Conservation (phyloP, 2,797 vertebrate genomes). For the Pampus argenteus region DNA sequence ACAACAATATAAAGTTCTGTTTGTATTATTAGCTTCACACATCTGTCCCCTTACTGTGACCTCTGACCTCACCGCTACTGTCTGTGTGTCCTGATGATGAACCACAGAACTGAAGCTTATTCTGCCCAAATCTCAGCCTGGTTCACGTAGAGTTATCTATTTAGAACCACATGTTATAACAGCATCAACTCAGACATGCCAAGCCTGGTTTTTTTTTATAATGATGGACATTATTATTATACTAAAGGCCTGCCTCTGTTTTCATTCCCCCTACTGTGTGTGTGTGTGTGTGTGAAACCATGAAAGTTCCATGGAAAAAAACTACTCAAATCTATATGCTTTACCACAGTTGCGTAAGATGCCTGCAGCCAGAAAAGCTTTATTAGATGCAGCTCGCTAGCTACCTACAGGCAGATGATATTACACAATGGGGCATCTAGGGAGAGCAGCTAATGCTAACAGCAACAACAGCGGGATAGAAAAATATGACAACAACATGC, state of each 20-base stretch:
- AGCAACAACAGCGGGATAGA: conserved; percentile 61
- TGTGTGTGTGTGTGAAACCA: conserved; percentile 33
- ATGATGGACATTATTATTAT: conserved; percentile 56
- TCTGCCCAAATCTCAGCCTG: conserved; percentile 9
- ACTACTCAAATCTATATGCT: conserved; percentile 44
- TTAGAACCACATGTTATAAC: conserved; percentile 41
- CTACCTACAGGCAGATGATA: conserved; percentile 31
- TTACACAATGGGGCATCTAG: conserved; percentile 49
- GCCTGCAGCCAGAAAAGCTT: conserved; percentile 54
- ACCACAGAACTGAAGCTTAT: background rate
- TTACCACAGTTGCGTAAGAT: conserved; percentile 61
- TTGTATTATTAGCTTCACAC: background rate
- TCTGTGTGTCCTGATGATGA: background rate
- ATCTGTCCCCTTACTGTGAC: conserved; percentile 13
- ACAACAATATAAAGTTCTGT: background rate
- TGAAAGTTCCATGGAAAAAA: conserved; percentile 50
- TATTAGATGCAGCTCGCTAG: conserved; percentile 57
- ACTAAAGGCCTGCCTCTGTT: conserved; percentile 44
- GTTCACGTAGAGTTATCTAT: conserved; percentile 30
- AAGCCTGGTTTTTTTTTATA: conserved; percentile 18
- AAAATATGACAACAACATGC: conserved; percentile 61
- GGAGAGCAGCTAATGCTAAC: conserved; percentile 50
- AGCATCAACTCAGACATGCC: conserved; percentile 26
- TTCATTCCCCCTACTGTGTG: conserved; percentile 28
- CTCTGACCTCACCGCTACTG: conserved; percentile 2